Evolutionary conservation across 2,797 vertebrate species (phyloP).

Genomic region (Sciaenops ocellatus): DNA sequence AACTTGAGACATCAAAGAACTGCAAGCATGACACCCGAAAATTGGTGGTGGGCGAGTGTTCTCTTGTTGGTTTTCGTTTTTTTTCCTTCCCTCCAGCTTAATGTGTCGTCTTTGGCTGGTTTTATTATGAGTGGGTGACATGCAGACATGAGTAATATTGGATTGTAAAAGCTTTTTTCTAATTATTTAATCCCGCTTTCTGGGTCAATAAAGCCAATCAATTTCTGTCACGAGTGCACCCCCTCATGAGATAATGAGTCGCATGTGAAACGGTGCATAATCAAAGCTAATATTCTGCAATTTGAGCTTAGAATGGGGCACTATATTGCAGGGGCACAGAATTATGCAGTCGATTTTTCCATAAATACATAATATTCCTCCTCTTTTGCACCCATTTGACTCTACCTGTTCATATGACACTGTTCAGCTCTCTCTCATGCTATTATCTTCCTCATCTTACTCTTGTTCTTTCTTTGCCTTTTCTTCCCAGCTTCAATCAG

Average conservation of each 20-base stretch:
- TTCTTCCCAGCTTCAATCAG: background rate
- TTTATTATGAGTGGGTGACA: slow-evolving; percentile 65
- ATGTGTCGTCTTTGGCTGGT: slow-evolving; percentile 61
- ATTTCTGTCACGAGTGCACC: slow-evolving; percentile 49
- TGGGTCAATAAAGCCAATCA: slow-evolving; percentile 69
- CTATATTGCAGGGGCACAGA: slow-evolving; percentile 43
- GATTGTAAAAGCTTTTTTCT: slow-evolving; percentile 51
- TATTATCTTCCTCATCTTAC: background rate
- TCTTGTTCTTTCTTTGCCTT: background rate
- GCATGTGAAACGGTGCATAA: slow-evolving; percentile 64
- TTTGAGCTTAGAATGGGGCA: slow-evolving; percentile 52
- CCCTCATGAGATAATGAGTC: slow-evolving; percentile 46
- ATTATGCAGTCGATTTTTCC: slow-evolving; percentile 16
- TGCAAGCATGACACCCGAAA: slow-evolving; percentile 56
- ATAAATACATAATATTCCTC: slow-evolving; percentile 29
- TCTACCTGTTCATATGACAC: slow-evolving; percentile 21
- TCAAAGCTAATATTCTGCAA: slow-evolving; percentile 65
- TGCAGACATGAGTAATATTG: slow-evolving; percentile 62
- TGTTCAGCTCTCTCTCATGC: background rate
- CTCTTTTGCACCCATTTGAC: slow-evolving; percentile 20
- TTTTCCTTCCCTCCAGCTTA: slow-evolving; percentile 41
- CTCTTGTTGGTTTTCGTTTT: slow-evolving; percentile 36
- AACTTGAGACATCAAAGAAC: slow-evolving; percentile 66
- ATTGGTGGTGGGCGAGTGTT: slow-evolving; percentile 66
- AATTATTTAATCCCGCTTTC: slow-evolving; percentile 64